phyloP scores from a whole-genome alignment of 2,113 vertebrate genomes.

The Anguilla japonica region DNA sequence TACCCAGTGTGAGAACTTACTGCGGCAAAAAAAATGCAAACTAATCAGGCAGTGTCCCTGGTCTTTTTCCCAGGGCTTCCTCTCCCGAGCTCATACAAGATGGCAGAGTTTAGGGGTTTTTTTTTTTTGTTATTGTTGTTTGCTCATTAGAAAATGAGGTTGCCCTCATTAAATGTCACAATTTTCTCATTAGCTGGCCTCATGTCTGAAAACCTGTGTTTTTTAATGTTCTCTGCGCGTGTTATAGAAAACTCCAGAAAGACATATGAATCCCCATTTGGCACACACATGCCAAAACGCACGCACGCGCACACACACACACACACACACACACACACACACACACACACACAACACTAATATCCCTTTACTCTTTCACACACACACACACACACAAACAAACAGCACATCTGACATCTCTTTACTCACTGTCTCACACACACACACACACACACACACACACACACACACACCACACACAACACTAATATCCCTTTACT shows the following conservation, averaged over 20 bases:
- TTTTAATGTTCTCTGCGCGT: neutral
- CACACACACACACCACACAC: neutral
- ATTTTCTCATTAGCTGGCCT: neutral
- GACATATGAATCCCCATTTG: neutral
- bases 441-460: neutral
- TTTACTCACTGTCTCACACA: neutral
- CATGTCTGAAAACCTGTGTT: too few relatives aligned
- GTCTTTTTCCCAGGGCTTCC: neutral
- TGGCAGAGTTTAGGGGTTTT: neutral
- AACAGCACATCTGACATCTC: too few relatives aligned
- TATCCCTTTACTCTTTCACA: too few relatives aligned
- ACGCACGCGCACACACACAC: neutral
- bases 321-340: neutral
- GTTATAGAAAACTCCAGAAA: constrained; percentile 1
- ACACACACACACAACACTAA: neutral
- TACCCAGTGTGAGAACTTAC: neutral
- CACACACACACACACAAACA: neutral
- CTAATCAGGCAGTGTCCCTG: neutral
- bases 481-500: too few relatives aligned
- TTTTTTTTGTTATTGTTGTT: neutral
- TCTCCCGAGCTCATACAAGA: neutral
- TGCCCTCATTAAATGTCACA: neutral
- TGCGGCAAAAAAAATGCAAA: neutral
- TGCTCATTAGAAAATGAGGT: neutral
- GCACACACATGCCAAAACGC: neutral